A percentile compares a stretch with the other conserved stretches of the same genome.
Conservation (phyloP, 2,888 invertebrate species). For the Eristalinus aeneus region DNA sequence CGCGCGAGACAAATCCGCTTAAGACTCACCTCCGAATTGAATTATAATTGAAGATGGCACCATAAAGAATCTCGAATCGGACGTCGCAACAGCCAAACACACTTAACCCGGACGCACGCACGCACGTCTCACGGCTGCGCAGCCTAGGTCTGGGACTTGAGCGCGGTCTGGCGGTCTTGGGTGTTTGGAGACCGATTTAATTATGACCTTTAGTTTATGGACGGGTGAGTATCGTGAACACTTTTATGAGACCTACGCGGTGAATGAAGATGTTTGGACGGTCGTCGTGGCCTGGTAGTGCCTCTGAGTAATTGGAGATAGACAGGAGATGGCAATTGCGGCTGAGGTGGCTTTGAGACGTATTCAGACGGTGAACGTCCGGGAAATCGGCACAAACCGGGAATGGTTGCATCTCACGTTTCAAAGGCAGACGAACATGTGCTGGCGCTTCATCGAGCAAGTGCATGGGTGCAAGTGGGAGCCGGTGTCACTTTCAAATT, state of each 20-base stretch:
- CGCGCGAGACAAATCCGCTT: constrained; percentile 62
- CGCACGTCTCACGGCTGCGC: constrained; percentile 16
- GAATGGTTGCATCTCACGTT: no score
- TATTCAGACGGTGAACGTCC: background rate
- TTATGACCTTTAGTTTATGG: constrained; percentile 67
- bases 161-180: background rate
- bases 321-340: constrained; percentile 56
- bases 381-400: background rate
- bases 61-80: constrained; percentile 68
- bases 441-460: no score
- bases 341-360: background rate
- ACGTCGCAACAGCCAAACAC: constrained; percentile 65
- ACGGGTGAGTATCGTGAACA: constrained; percentile 54
- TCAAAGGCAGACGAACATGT: no score
- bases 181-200: constrained; percentile 48
- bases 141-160: background rate
- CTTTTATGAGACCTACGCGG: constrained; percentile 29
- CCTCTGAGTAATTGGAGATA: constrained; percentile 56
- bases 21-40: constrained; percentile 61
- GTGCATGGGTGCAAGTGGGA: no score
- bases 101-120: constrained; percentile 68
- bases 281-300: background rate
- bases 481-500: no score
- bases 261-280: constrained; percentile 61
- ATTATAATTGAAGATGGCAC: constrained; percentile 68